phyloP scores from a whole-genome alignment of 2,888 invertebrate genomes.

The Agrypnus murinus region DNA sequence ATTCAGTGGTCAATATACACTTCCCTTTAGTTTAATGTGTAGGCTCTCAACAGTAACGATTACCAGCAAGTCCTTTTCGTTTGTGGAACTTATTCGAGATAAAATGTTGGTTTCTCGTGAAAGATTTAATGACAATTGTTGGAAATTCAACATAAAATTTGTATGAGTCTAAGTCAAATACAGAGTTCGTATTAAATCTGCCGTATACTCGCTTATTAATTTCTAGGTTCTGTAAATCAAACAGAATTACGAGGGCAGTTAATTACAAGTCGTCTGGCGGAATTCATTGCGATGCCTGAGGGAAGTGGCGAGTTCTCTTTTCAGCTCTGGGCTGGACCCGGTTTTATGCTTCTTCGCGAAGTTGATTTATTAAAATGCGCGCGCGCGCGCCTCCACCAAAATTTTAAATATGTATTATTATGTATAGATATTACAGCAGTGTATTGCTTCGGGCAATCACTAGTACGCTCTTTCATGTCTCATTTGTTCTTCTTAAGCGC shows the following conservation, averaged over 20 bases:
- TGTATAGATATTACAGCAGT: slow-evolving; percentile 43
- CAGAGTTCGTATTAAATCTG: slow-evolving; percentile 65
- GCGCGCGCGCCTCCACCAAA: slow-evolving; percentile 48
- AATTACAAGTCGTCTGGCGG: slow-evolving; percentile 65
- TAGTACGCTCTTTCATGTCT: slow-evolving; percentile 30
- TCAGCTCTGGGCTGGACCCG: slow-evolving; percentile 51
- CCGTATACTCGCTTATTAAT: slow-evolving; percentile 65
- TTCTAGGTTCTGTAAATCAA: slow-evolving; percentile 66
- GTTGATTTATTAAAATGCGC: slow-evolving; percentile 53
- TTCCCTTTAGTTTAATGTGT: too few relatives aligned
- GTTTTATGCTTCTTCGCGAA: slow-evolving; percentile 44
- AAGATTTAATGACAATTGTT: slow-evolving; percentile 60
- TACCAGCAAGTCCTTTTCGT: too few relatives aligned
- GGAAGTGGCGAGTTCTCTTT: slow-evolving; percentile 51
- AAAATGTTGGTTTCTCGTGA: slow-evolving; percentile 27
- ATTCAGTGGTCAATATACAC: too few relatives aligned
- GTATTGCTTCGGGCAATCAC: slow-evolving; percentile 12
- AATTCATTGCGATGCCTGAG: slow-evolving; percentile 58
- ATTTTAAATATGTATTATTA: slow-evolving; percentile 52
- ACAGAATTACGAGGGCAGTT: slow-evolving; percentile 66
- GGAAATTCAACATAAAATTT: slow-evolving; percentile 60
- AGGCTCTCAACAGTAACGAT: too few relatives aligned
- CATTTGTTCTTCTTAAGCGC: slow-evolving; percentile 34
- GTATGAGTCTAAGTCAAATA: slow-evolving; percentile 61
- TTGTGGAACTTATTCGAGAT: slow-evolving; percentile 8